Evolutionary conservation across 2,797 vertebrate genomes (phyloP), one percentile per base, ranked within the genome.

Genomic region (Pantherophis alleghaniensis): DNA sequence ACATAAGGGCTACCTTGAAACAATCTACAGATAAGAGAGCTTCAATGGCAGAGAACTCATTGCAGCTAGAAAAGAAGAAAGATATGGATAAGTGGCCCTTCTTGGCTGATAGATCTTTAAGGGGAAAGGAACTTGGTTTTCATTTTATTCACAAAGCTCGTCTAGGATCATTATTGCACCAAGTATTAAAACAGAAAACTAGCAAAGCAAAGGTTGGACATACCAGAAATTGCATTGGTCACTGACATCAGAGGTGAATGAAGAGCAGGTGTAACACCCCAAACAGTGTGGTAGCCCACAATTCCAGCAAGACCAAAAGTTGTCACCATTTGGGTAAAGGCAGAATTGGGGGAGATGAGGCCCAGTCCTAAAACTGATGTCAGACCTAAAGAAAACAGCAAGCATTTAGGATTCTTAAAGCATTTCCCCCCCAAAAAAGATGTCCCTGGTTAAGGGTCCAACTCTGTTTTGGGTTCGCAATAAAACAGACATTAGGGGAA

Each of bases 171-270:
- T 57, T 3, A 24, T 10, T 7, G 53, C 13, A 32, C 4, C 20
- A 89, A 42, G 26, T 10, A 37, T 20, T 79, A 16, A 51, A 86
- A 66, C 4, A 61, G 59, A 0, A 42, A 28, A 63, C 1, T 0
- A 51, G 26, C 20, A 56, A 26, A n/a, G 10, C 60, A 60, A 93
- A 92, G 5, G 51, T n/a, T 18, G 53, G 2, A 57, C 97, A 94
- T 88, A 98, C 98, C 98, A 96, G 98, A 99, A 95, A 98, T 98
- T 63, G 98, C 98, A 53, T 98, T 99, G 92, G 98, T 98, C 94
- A 98, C 98, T 10, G 98, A 98, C 98, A 98, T 98, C 87, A 98
- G 97, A 2, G 98, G 98, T 4, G 98, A 98, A 97, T 98, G 98
- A 91, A 98, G 97, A 56, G 98, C 98, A 91, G 98, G 98, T 74